Evolutionary conservation across 1,140 invertebrate species (phyloP), one percentile per base, ranked within the genome.

Genomic region (Pogonus chalceus): DNA sequence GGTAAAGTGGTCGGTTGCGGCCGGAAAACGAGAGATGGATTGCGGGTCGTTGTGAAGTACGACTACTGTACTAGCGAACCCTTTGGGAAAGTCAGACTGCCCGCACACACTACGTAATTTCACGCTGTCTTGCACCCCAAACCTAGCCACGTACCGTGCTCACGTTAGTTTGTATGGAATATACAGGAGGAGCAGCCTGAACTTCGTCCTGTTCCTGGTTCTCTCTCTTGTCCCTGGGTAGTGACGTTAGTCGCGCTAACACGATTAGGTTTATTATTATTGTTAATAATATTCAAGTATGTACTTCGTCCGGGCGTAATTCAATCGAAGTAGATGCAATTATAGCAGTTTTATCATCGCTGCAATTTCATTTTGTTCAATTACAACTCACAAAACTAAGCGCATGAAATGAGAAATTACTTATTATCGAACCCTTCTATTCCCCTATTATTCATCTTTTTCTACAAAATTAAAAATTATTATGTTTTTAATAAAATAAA

Each of bases 1-100:
- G 26, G 14, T 4, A 31, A 4, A 31, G 26, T 31, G 26, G 26
- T 7, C 26, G 26, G 26, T 31, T 54, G 39, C 50, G 56, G 31
- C 47, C 54, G 56, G 43, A 55, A 54, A 51, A 49, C 51, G 52
- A 50, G 58, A 59, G 58, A 59, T 59, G 58, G 56, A 59, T 59
- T 55, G 56, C 51, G 58, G 58, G 52, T 52, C 55, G 49, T 14
- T 31, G 26, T 54, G 26, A 31, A 31, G 26, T 31, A 31, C 26
- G 26, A 31, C 26, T 31, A 31, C 37, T 26, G 55, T 52, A 55
- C 58, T 23, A 54, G 58, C 55, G 58, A 59, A 46, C 55, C 56
- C 55, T 31, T 31, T 31, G 26, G 26, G 26, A 31, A 31, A 31
- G 26, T 31, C 26, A 31, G 26, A 31, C 26, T 31, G 26, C 26